A percentile compares a stretch with the other conserved stretches of the same genome.
Conservation (phyloP, 1,140 invertebrate genomes). For the Bombus haemorrhoidalis region DNA sequence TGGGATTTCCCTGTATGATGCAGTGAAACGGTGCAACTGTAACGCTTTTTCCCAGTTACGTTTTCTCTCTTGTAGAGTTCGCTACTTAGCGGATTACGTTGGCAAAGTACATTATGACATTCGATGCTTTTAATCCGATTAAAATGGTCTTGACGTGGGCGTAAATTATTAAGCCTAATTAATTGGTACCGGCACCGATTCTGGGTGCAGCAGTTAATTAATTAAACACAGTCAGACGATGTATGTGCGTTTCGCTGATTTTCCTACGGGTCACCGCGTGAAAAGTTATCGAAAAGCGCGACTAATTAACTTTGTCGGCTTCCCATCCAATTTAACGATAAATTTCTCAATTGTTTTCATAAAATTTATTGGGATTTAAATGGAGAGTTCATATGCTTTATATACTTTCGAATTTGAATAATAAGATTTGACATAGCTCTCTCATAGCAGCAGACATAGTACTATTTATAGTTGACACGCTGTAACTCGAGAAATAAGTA, state of each 20-base stretch:
- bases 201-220: conserved; percentile 36
- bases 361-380: background rate
- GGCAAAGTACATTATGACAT: conserved; percentile 15
- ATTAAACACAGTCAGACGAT: conserved; percentile 7
- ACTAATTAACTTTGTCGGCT: background rate
- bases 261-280: background rate
- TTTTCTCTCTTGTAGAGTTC: background rate
- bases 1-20: background rate
- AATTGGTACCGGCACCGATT: conserved; percentile 38
- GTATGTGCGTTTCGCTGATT: background rate
- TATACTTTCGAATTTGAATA: no score
- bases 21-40: background rate
- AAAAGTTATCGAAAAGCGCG: background rate
- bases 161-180: conserved; percentile 52
- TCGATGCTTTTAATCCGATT: conserved; percentile 61
- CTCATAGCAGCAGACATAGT: no score
- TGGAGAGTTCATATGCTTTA: no score
- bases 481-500: no score
- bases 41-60: background rate
- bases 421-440: no score
- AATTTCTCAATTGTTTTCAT: background rate
- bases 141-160: conserved; percentile 32
- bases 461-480: no score
- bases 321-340: background rate
- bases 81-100: conserved; percentile 53